Evolutionary conservation across 64 coral and sea anemone species (phyloP).

Genomic region (Montipora foliosa): DNA sequence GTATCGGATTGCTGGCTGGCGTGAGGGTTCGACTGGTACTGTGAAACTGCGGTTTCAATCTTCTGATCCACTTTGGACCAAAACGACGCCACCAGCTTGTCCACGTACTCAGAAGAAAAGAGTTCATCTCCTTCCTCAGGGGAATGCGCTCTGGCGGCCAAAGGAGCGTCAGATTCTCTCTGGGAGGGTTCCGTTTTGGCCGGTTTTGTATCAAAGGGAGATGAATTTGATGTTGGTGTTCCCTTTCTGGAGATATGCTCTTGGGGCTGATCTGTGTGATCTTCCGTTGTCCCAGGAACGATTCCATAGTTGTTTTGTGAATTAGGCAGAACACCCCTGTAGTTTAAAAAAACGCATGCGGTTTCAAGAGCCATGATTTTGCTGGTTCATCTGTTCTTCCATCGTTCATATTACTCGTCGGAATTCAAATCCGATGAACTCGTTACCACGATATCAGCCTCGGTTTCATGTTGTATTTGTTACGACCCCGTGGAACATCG

Average conservation of each 20-base stretch:
- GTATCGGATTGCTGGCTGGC: background rate
- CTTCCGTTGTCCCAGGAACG: background rate
- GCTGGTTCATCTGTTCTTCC: too few species aligned
- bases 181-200: background rate
- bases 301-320: background rate
- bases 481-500: too few species aligned
- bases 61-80: conserved; percentile 73
- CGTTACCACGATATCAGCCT: too few species aligned
- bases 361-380: background rate
- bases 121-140: conserved; percentile 44
- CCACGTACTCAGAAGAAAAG: conserved; percentile 61
- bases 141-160: background rate
- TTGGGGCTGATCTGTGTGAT: background rate
- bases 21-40: conserved; percentile 25
- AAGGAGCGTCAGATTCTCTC: background rate
- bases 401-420: too few species aligned
- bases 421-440: too few species aligned
- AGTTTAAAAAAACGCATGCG: background rate
- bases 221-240: background rate
- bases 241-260: too few species aligned
- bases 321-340: background rate
- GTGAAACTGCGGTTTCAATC: conserved; percentile 50
- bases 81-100: conserved; percentile 73
- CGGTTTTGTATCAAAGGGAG: background rate
- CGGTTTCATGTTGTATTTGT: too few species aligned